Conservation (phyloP, 2,113 vertebrate species). For the Ophthalmolycus amberensis region DNA sequence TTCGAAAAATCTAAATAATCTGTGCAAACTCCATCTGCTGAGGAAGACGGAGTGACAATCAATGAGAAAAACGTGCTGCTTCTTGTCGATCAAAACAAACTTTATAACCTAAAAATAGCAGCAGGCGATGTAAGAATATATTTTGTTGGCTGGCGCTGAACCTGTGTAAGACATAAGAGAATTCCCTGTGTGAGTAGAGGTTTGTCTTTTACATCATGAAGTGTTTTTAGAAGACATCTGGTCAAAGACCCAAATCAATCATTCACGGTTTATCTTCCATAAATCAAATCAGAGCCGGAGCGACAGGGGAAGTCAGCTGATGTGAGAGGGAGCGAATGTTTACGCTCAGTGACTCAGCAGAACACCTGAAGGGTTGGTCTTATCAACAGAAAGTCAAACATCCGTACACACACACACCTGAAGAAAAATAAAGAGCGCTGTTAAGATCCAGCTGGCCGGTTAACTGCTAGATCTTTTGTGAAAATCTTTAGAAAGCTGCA, state of each 20-base stretch:
- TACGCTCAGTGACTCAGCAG: conserved; percentile 28
- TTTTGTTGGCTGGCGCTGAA: not conserved
- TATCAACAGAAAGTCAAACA: conserved; percentile 22
- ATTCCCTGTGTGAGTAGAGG: not conserved
- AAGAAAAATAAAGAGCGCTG: not conserved
- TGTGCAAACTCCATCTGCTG: not conserved
- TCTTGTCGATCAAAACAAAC: not conserved
- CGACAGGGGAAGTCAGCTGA: conserved; percentile 9
- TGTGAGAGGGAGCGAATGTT: not conserved
- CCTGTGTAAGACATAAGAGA: not conserved
- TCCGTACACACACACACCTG: not conserved
- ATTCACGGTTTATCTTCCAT: not conserved
- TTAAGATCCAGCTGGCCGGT: not conserved
- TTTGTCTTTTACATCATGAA: not conserved
- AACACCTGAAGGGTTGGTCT: conserved; percentile 30
- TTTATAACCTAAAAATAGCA: conserved; percentile 6
- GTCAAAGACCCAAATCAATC: not conserved
- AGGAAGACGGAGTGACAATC: not conserved
- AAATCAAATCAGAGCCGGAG: not conserved
- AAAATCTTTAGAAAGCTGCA: not conserved
- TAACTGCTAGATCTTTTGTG: not conserved
- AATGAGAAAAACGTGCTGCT: not conserved
- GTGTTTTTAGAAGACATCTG: not conserved
- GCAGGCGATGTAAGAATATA: not conserved
- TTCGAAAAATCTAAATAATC: not conserved